Base-by-base conservation (phyloP, 2,113 vertebrate species). In the Osmerus eperlanus region DNA sequence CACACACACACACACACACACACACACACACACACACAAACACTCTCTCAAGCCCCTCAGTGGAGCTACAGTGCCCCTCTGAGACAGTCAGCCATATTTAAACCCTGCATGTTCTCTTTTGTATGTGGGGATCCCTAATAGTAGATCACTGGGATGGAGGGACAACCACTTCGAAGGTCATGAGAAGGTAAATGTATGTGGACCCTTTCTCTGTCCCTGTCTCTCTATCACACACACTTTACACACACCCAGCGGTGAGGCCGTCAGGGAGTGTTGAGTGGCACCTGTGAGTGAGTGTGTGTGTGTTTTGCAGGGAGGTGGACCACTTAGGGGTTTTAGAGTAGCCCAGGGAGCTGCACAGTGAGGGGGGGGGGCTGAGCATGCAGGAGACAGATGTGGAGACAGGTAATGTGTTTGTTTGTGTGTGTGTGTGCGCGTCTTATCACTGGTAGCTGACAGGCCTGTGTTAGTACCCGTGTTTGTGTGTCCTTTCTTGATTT, bases 331-430 rank as follows among this genome's bases (percentile, higher is more conserved):
- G 53, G 47, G 55, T 69, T 69, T 79, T 72, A 79, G 71, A 77
- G 65, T 53, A 47, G 72, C 53, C 67, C 64, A 76, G 28, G 51
- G 64, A 32, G 58, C 66, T 66, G 70, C 4, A 64, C 62, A 67
- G 71, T 28, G 25, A 28, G 25, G 47, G 60, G 51, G 65, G 13
- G 23, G 64, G 54, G 41, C 23, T 41, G 21, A 83, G 81, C 36
- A 14, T 25, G 8, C 74, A 80, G 79, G 72, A 79, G 69, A 86
- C 72, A 67, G 80, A 84, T 76, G 71, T 78, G 79, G 78, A 70
- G 67, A 84, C 65, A 71, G 52, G 32, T 36, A 0, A 36, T 36
- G 32, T 36, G 32, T 36, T 36, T 36, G 32, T 36, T 36, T 36
- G 32, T 6, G 32, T 36, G 32, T 36, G 32, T 36, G 32, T 6